Evolutionary conservation across 2,113 vertebrate genomes (phyloP), one percentile per base, ranked within the genome.

Genomic region (Neodon shergylaensis): DNA sequence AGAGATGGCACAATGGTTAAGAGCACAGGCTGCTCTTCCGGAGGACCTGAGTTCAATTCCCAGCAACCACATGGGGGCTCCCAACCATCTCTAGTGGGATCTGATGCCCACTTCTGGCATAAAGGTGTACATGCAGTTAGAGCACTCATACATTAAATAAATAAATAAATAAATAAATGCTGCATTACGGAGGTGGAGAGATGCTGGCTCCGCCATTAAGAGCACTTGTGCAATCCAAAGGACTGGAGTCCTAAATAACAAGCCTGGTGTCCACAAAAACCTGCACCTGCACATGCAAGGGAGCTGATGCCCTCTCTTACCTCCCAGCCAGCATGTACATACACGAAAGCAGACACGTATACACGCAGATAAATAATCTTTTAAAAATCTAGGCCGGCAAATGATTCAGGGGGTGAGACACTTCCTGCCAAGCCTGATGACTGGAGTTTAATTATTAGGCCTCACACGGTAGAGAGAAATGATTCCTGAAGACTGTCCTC

Each of bases 321-420:
- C 28, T 12, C 14, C 28, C 7, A 84, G 68, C 39, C 7, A 28
- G 61, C 28, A 21, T 1, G 0, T 21, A 4, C 7, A 21, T 8
- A 44, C 26, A 11, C 14, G 0, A 2, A 31, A 11, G 16, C 58
- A 65, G 13, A 83, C n/a, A 28, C 24, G 10, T 0, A 28, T 14
- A 82, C 54, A 39, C 12, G 8, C 21, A 82, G 16, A 26, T 24
- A 82, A 54, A 22, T 39, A 24, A 26, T 28, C 7, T 42, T 16
- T 58, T 17, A 17, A 63, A 44, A 31, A 12, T 17, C 42, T 65
- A 17, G 26, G 8, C 24, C 39, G 54, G 76, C 76, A 65, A 44
- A 44, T 66, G 39, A 16, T 31, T 65, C 26, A 11, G 3, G 12
- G 12, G 39, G 58, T 42, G 44, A 65, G 61, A n/a, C 10, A 17